These are phyloP conservation scores for Physella acuta DNA, from an alignment of 1,140 invertebrate genomes.

Conservation along the genomic window DNA sequence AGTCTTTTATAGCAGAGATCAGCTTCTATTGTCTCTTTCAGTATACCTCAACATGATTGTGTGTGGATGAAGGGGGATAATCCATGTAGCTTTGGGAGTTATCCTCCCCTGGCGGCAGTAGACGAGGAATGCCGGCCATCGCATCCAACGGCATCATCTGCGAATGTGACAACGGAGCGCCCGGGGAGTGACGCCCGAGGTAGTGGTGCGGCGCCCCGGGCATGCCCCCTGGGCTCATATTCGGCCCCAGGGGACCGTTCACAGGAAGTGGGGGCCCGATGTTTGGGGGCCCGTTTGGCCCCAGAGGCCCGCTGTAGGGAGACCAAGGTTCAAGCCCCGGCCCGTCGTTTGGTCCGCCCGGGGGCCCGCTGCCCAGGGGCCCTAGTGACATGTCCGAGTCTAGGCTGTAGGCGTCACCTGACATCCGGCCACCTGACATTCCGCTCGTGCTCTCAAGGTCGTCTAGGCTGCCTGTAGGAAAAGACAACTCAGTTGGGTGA, in stretches of 20 bases:
- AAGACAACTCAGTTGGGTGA: no score
- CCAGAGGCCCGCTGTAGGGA: conserved; percentile 34
- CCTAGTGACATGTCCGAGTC: conserved; percentile 48
- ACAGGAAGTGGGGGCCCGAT: conserved; percentile 21
- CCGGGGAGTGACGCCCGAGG: conserved; percentile 47
- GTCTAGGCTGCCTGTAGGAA: conserved; percentile 41
- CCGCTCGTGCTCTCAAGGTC: conserved; percentile 48
- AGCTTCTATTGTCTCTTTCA: conserved; percentile 25
- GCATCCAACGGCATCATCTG: conserved; percentile 47
- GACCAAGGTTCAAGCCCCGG: conserved; percentile 50
- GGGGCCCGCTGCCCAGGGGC: conserved; percentile 44
- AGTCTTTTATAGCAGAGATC: no score
- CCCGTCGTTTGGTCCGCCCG: conserved; percentile 40
- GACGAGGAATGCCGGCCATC: conserved; percentile 25
- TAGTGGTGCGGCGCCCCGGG: conserved; percentile 18
- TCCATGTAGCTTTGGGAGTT: conserved; percentile 44
- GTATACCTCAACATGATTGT: conserved; percentile 58
- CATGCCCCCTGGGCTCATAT: conserved; percentile 19
- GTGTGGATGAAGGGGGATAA: conserved; percentile 45
- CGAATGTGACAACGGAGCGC: conserved; percentile 34
- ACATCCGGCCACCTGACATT: conserved; percentile 38
- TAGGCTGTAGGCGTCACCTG: conserved; percentile 45
- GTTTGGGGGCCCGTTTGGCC: conserved; percentile 25
- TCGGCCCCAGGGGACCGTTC: conserved; percentile 19
- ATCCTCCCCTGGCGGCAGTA: conserved; percentile 23